A percentile compares a stretch with the other conserved stretches of the same genome.
These are phyloP conservation scores for Agrochola macilenta DNA, from an alignment of 2,888 invertebrate genomes.

Conservation along the genomic window DNA sequence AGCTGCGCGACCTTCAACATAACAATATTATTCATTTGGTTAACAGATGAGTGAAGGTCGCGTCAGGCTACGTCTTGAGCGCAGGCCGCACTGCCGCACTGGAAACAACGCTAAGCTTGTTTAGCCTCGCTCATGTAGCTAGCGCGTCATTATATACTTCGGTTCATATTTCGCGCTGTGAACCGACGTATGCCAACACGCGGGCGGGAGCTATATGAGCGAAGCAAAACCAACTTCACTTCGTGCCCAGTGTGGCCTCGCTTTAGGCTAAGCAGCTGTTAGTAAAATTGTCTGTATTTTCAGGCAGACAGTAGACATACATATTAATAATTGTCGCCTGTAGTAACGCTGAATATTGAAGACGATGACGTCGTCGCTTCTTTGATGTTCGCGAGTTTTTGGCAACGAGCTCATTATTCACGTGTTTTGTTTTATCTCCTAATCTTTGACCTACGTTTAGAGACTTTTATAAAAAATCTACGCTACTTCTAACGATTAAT, in stretches of 20 bases:
- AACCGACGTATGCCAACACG: too few relatives aligned
- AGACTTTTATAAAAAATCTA: background rate
- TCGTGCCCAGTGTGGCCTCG: too few relatives aligned
- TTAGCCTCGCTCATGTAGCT: too few relatives aligned
- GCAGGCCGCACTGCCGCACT: too few relatives aligned
- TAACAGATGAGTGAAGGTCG: constrained; percentile 5
- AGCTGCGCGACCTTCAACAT: background rate
- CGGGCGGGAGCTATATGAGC: too few relatives aligned
- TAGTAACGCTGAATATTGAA: constrained; percentile 1
- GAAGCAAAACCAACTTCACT: too few relatives aligned
- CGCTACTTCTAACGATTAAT: background rate
- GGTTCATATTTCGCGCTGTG: too few relatives aligned
- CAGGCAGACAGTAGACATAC: background rate
- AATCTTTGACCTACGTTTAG: background rate
- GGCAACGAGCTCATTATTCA: constrained; percentile 7
- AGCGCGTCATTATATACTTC: too few relatives aligned
- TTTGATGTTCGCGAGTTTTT: constrained; percentile 8
- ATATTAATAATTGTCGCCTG: background rate
- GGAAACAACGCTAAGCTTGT: too few relatives aligned
- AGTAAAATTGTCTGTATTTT: background rate
- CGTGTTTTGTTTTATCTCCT: background rate
- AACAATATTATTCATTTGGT: background rate
- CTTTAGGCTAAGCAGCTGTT: background rate
- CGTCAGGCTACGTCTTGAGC: too few relatives aligned
- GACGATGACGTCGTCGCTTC: background rate